Evolutionary conservation across 30 jellyfish, hydroid and myxozoan genomes (phyloP).

Genomic region (Hydra vulgaris): DNA sequence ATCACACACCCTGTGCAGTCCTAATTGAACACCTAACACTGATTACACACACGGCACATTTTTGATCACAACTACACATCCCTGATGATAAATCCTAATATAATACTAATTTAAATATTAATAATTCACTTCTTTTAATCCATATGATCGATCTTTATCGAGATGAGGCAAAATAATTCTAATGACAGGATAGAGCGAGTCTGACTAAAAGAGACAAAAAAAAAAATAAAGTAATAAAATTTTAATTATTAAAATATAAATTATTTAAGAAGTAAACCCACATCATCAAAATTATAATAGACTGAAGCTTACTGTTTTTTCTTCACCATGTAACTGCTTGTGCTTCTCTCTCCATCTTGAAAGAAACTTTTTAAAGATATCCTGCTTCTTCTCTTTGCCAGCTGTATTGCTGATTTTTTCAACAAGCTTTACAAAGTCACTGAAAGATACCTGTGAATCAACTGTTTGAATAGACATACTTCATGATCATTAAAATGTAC

Average conservation of each 20-base stretch:
- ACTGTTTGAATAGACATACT: conserved; percentile 5
- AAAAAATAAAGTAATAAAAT: not conserved
- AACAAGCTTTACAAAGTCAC: conserved; percentile 50
- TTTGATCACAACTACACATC: too few relatives aligned
- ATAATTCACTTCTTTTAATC: conserved; percentile 87
- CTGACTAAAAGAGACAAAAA: conserved; percentile 38
- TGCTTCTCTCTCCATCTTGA: conserved; percentile 58
- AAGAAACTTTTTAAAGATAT: conserved; percentile 51
- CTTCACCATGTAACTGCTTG: conserved; percentile 39
- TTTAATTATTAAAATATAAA: not conserved
- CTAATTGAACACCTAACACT: too few relatives aligned
- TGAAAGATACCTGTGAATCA: conserved; percentile 67
- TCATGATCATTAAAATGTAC: not conserved
- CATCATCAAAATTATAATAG: not conserved
- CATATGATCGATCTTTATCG: conserved; percentile 93
- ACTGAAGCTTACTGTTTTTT: conserved; percentile 33
- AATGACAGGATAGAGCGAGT: conserved; percentile 77
- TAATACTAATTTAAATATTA: not conserved
- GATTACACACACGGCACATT: too few relatives aligned
- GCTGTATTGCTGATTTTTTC: conserved; percentile 44
- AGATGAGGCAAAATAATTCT: conserved; percentile 79
- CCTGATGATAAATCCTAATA: too few relatives aligned
- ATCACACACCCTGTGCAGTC: too few relatives aligned
- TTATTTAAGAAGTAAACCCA: not conserved
- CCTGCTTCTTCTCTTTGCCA: conserved; percentile 74